Conservation (phyloP, 2,797 vertebrate species). For the Octomys mimax region DNA sequence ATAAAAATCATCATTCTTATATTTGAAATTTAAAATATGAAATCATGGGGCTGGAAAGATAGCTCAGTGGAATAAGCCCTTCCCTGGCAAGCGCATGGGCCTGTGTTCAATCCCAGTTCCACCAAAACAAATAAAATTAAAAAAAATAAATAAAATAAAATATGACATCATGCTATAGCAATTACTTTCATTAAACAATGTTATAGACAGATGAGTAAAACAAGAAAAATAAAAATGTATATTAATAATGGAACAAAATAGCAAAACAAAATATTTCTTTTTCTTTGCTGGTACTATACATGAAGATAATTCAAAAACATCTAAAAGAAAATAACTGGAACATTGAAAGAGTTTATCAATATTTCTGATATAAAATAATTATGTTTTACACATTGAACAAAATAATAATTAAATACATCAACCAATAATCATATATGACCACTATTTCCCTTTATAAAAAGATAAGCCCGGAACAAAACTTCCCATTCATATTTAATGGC, state of each 20-base stretch:
- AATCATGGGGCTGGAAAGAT: neutral
- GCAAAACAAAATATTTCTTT: neutral
- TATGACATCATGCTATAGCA: neutral
- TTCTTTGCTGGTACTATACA: neutral
- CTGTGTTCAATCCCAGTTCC: too few relatives aligned
- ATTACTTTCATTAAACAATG: neutral
- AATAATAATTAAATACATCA: neutral
- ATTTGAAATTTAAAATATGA: neutral
- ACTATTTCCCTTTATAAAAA: neutral
- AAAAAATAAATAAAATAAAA: too few relatives aligned
- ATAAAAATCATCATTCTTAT: neutral
- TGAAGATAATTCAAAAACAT: neutral
- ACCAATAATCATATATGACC: neutral
- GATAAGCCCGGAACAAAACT: neutral
- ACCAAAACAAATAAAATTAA: too few relatives aligned
- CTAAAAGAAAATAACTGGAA: neutral
- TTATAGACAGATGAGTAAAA: neutral
- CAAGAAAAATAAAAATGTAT: neutral
- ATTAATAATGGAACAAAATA: neutral
- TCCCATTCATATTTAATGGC: neutral
- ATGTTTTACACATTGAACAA: neutral
- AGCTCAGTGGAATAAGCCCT: too few relatives aligned
- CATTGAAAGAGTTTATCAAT: neutral
- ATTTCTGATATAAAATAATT: neutral
- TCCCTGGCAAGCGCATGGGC: too few relatives aligned